Evolutionary conservation across 2,888 invertebrate genomes (phyloP).

Genomic region (Fissipunctia ypsillon): DNA sequence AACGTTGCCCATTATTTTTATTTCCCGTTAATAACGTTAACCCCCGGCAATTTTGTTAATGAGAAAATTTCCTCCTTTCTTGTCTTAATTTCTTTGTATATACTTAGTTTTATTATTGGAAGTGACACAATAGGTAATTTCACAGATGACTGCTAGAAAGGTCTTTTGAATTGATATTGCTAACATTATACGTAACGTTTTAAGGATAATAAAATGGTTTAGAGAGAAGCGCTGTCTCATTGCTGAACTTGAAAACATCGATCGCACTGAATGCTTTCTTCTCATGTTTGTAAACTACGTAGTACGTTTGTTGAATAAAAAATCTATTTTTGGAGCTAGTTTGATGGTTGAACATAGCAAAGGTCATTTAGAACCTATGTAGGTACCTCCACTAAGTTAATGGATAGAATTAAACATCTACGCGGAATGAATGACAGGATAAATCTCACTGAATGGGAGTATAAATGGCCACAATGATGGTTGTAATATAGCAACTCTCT

Average conservation of each 20-base stretch:
- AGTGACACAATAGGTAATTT: slow-evolving; percentile 63
- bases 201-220: slow-evolving; percentile 17
- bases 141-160: slow-evolving; percentile 47
- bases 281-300: slow-evolving; percentile 42
- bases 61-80: slow-evolving; percentile 65
- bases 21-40: slow-evolving; percentile 67
- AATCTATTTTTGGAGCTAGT: slow-evolving; percentile 17
- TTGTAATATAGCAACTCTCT: background rate
- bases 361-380: slow-evolving; percentile 3
- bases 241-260: slow-evolving; percentile 49
- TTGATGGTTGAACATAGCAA: slow-evolving; percentile 8
- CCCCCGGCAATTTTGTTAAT: slow-evolving; percentile 65
- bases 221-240: slow-evolving; percentile 19
- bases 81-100: slow-evolving; percentile 62
- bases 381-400: background rate
- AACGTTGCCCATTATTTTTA: slow-evolving; percentile 65
- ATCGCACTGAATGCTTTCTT: slow-evolving; percentile 43
- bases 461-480: background rate
- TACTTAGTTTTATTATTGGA: slow-evolving; percentile 68
- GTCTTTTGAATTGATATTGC: slow-evolving; percentile 43
- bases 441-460: background rate
- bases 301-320: slow-evolving; percentile 38
- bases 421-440: background rate
- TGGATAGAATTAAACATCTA: background rate
- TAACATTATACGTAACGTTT: slow-evolving; percentile 15